Percentiles rank a stretch among this genome's conserved stretches.
phyloP scores from a whole-genome alignment of 2,888 invertebrate genomes.

The Ctena decussata region DNA sequence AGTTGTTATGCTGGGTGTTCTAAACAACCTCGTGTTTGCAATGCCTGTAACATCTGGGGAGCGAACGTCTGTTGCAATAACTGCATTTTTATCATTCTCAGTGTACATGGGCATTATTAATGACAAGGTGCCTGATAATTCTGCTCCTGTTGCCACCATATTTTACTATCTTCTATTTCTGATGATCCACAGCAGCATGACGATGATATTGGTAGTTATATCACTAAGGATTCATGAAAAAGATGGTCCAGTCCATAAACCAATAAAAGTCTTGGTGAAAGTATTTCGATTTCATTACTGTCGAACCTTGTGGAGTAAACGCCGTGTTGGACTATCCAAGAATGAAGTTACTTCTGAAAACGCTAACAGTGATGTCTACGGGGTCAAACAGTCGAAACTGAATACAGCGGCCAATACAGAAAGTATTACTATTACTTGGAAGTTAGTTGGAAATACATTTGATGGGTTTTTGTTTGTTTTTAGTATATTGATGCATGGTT shows the following conservation, averaged over 20 bases:
- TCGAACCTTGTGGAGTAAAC: neutral
- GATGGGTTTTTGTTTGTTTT: slow-evolving; percentile 26
- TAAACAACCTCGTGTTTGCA: slow-evolving; percentile 50
- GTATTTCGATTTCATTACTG: neutral
- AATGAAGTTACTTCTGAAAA: too few relatives aligned
- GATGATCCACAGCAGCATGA: slow-evolving; percentile 34
- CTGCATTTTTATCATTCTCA: slow-evolving; percentile 52
- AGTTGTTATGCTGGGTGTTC: slow-evolving; percentile 30
- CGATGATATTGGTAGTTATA: slow-evolving; percentile 37
- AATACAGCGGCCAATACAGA: neutral
- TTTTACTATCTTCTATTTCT: slow-evolving; percentile 54
- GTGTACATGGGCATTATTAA: slow-evolving; percentile 61
- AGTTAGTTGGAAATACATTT: slow-evolving; percentile 38
- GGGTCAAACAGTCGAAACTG: neutral
- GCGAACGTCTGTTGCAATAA: slow-evolving; percentile 50
- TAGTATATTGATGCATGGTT: neutral
- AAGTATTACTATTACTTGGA: slow-evolving; percentile 16
- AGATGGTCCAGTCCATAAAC: slow-evolving; percentile 13
- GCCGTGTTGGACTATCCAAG: neutral
- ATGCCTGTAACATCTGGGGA: slow-evolving; percentile 61
- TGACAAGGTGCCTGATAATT: slow-evolving; percentile 54
- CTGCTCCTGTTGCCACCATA: slow-evolving; percentile 50
- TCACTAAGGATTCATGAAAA: slow-evolving; percentile 45
- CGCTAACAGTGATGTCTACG: too few relatives aligned
- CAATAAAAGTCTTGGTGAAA: neutral